phyloP scores from a whole-genome alignment of 2,888 invertebrate species.

The Chaetoderma sp. region DNA sequence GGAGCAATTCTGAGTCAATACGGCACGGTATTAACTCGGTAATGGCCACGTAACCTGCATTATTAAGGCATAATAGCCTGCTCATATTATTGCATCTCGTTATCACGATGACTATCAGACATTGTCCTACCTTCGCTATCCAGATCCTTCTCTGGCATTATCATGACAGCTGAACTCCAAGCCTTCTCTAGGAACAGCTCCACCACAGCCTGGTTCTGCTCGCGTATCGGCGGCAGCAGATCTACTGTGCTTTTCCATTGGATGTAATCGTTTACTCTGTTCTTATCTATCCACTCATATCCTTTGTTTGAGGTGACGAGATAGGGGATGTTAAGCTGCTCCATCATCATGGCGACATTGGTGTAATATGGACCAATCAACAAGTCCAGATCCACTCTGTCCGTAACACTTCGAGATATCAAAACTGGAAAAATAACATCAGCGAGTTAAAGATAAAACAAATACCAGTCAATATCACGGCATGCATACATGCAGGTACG shows the following conservation, averaged over 20 bases:
- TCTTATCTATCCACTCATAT: constrained; percentile 57
- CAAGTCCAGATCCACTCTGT: neutral
- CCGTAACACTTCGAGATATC: neutral
- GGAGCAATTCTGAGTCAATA: too few species aligned
- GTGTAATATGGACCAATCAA: constrained; percentile 55
- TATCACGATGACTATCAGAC: too few species aligned
- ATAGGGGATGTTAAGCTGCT: constrained; percentile 47
- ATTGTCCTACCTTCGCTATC: constrained; percentile 56
- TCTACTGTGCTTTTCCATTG: constrained; percentile 53
- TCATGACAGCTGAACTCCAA: constrained; percentile 53
- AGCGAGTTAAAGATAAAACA: neutral
- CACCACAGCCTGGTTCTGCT: constrained; percentile 55
- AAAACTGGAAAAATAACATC: neutral
- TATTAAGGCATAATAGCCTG: too few species aligned
- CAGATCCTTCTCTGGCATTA: constrained; percentile 51
- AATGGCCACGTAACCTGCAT: too few species aligned
- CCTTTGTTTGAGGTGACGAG: constrained; percentile 58
- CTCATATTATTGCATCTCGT: too few species aligned
- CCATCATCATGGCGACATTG: constrained; percentile 56
- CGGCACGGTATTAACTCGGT: too few species aligned
- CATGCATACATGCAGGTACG: too few species aligned
- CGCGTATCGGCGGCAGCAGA: constrained; percentile 51
- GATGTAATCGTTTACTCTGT: constrained; percentile 49
- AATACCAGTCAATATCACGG: neutral
- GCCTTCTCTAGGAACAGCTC: constrained; percentile 46